Percentiles rank a stretch among this genome's conserved stretches.
Evolutionary conservation across 2,797 vertebrate genomes (phyloP).

Genomic region (Salarias fasciatus): DNA sequence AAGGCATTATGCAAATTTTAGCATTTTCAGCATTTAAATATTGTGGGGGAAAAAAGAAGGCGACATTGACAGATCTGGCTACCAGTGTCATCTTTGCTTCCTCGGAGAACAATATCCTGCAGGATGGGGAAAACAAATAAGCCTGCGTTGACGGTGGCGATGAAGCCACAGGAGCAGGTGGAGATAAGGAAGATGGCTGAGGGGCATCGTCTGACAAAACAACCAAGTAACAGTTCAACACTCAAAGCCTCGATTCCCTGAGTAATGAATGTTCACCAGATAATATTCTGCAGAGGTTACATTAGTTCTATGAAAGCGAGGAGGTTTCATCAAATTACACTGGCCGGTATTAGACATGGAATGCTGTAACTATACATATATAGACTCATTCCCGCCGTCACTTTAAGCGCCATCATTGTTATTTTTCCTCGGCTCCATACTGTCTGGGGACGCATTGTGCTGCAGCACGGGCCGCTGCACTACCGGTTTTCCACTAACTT

Average conservation of each 20-base stretch:
- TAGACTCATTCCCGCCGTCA: constrained; percentile 17
- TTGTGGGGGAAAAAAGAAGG: constrained; percentile 5
- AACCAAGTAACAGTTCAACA: constrained; percentile 46
- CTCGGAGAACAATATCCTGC: constrained; percentile 40
- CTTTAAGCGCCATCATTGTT: constrained; percentile 29
- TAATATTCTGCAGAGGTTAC: constrained; percentile 57
- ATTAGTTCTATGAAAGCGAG: constrained; percentile 51
- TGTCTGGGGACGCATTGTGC: constrained; percentile 33
- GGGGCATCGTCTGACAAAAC: constrained; percentile 53
- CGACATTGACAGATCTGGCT: constrained; percentile 24
- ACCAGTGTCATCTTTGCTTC: constrained; percentile 35
- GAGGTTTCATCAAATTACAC: constrained; percentile 58
- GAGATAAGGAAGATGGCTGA: constrained; percentile 56
- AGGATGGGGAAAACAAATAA: constrained; percentile 54
- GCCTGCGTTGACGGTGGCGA: constrained; percentile 33
- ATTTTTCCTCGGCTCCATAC: constrained; percentile 29
- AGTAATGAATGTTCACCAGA: constrained; percentile 66
- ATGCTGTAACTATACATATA: constrained; percentile 10
- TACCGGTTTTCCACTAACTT: constrained; percentile 44
- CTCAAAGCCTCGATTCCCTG: constrained; percentile 41
- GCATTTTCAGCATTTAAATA: constrained; percentile 19
- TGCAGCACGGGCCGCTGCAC: constrained; percentile 17
- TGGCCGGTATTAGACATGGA: constrained; percentile 48
- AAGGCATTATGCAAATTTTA: constrained; percentile 40
- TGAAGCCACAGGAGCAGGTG: constrained; percentile 38